Evolutionary conservation across 2,797 vertebrate species (phyloP), one percentile per base, ranked within the genome.

Genomic region (Silurus aristotelis): DNA sequence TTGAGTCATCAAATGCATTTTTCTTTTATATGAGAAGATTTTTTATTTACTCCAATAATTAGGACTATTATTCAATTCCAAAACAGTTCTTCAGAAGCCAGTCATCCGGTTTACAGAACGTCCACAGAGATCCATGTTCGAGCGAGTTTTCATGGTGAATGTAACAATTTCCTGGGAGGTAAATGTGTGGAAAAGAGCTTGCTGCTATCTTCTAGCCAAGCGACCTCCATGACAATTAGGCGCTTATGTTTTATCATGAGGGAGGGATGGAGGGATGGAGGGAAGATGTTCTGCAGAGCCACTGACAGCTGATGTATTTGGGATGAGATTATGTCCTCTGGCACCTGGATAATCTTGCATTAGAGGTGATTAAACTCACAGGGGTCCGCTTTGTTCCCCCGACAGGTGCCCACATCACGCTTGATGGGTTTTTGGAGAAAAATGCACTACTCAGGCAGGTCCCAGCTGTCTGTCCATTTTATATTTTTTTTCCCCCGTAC

Each of bases 401-500:
- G 88, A 86, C 92, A 93, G 91, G 89, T 93, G 92, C 84, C 87
- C 82, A 70, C 64, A 88, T 89, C 89, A 91, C 87, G 91, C 88
- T 85, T 92, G 91, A 90, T 88, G 90, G 88, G 85, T 90, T 83
- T 85, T 85, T 20, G 84, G 85, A 85, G 86, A 88, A 89, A 90
- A 92, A 88, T 66, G 76, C 58, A 38, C 55, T 48, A 83, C 83
- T 75, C 86, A 75, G 81, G 89, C 81, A 75, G 82, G 79, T 85
- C 81, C 82, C 72, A 82, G 79, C 87, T 87, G 86, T 83, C 31
- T 75, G 89, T 83, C 80, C 75, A 38, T 83, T 85, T 61, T 52
- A 48, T 72, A 38, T 43, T 20, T 61, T 78, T 61, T 43, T 56
- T 77, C 31, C 46, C 46, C 38, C 1, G 25, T 52, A 31, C 87